These are phyloP conservation scores for Nymphalis c-album DNA, from an alignment of 2,888 invertebrate species.

Conservation along the genomic window DNA sequence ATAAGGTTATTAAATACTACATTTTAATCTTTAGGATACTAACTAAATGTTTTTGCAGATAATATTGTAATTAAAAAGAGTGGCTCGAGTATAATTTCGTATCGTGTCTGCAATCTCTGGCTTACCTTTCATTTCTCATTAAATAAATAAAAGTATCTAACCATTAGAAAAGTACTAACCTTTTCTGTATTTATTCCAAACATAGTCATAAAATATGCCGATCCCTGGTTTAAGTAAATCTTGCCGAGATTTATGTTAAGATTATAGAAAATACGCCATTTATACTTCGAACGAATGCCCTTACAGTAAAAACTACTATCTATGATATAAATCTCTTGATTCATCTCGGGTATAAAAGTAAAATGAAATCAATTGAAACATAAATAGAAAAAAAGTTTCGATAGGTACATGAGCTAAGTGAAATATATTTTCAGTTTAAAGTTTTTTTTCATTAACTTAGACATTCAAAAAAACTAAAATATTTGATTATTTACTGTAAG, in stretches of 20 bases:
- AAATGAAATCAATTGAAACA: slow-evolving; percentile 15
- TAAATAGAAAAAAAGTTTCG: slow-evolving; percentile 7
- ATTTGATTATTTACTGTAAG: too few species aligned
- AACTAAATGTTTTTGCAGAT: too few species aligned
- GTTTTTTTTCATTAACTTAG: neutral
- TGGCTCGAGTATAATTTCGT: too few species aligned
- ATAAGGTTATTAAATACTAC: too few species aligned
- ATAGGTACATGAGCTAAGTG: neutral
- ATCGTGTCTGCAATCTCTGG: too few species aligned
- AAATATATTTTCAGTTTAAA: neutral
- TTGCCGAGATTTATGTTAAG: slow-evolving; percentile 21
- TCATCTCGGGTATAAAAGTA: slow-evolving; percentile 20
- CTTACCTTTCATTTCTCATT: too few species aligned
- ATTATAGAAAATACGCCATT: slow-evolving; percentile 19
- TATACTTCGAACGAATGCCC: slow-evolving; percentile 18
- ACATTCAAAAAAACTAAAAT: too few species aligned
- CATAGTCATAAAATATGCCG: slow-evolving; percentile 5
- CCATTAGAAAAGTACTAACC: too few species aligned
- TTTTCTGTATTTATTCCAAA: too few species aligned
- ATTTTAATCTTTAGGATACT: too few species aligned
- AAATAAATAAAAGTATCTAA: too few species aligned
- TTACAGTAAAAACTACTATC: slow-evolving; percentile 17
- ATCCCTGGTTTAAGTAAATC: slow-evolving; percentile 11
- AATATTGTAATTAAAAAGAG: too few species aligned
- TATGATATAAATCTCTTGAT: slow-evolving; percentile 17